Evolutionary conservation across 2,888 invertebrate species (phyloP).

Genomic region (Phorcus lineatus): DNA sequence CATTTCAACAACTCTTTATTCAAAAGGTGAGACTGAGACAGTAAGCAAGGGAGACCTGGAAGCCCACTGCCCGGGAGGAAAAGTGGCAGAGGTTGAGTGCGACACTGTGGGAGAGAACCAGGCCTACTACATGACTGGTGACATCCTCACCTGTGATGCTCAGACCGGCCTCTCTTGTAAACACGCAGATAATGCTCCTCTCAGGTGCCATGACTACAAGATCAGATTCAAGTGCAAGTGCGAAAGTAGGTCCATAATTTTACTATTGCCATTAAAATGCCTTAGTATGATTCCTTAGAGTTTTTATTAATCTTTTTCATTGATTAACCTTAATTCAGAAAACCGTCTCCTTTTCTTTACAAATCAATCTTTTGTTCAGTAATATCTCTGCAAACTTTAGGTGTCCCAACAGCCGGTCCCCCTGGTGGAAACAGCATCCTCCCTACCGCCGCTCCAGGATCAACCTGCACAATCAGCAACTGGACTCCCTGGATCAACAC

Average conservation of each 20-base stretch:
- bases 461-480: constrained; percentile 28
- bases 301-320: no score
- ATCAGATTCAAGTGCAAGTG: constrained; percentile 77
- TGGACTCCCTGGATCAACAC: constrained; percentile 64
- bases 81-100: constrained; percentile 61
- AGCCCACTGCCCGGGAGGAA: constrained; percentile 49
- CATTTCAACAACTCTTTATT: no score
- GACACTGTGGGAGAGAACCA: constrained; percentile 43
- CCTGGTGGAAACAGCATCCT: not conserved
- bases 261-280: not conserved
- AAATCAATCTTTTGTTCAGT: no score
- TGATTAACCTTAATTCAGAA: no score
- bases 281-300: no score
- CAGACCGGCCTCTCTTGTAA: constrained; percentile 84
- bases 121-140: constrained; percentile 48
- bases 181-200: constrained; percentile 50
- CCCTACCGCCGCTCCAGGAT: constrained; percentile 12
- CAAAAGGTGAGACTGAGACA: constrained; percentile 51
- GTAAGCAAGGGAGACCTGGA: constrained; percentile 45
- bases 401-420: constrained; percentile 18
- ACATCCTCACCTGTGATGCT: constrained; percentile 74
- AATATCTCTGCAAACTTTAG: not conserved
- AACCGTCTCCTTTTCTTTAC: no score
- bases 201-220: constrained; percentile 69
- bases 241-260: constrained; percentile 47